Conservation (phyloP, 2,888 invertebrate species). For the Rhamphomyia laevipes region DNA sequence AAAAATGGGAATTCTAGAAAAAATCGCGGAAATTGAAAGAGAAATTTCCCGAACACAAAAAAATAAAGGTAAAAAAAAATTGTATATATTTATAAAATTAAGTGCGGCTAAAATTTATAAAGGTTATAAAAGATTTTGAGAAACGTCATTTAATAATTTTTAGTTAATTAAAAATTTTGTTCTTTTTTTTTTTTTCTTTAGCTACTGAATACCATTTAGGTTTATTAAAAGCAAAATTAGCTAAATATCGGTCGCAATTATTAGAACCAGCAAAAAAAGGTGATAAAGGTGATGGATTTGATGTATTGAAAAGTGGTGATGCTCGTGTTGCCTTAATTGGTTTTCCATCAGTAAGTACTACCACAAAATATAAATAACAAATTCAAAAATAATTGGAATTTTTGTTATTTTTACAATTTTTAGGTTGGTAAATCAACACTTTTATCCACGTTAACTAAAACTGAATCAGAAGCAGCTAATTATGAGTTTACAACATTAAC, state of each 20-base stretch:
- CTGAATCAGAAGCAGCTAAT: constrained; percentile 91
- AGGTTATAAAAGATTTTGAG: not conserved
- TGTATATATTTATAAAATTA: not conserved
- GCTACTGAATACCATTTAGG: constrained; percentile 99
- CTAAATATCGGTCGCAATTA: constrained; percentile 88
- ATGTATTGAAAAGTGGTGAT: constrained; percentile 98
- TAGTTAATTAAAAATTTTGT: too few species aligned
- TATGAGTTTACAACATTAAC: constrained; percentile 99
- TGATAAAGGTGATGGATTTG: constrained; percentile 95
- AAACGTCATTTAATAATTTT: too few species aligned
- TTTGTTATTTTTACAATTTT: too few species aligned
- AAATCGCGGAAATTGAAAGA: constrained; percentile 96
- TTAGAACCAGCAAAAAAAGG: constrained; percentile 89
- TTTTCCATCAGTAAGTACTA: constrained; percentile 66
- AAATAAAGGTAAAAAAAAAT: constrained; percentile 73
- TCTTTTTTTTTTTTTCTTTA: constrained; percentile 31
- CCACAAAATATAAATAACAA: too few species aligned
- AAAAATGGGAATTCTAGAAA: constrained; percentile 98
- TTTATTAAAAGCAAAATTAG: constrained; percentile 89
- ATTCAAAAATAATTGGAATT: too few species aligned
- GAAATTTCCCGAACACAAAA: constrained; percentile 98
- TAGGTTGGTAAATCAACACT: constrained; percentile 65
- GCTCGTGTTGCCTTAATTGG: constrained; percentile 96
- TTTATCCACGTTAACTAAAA: constrained; percentile 87
- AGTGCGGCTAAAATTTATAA: not conserved